Percentiles rank a stretch among this genome's conserved stretches.
Evolutionary conservation across 2,888 invertebrate species (phyloP).

Genomic region (Sesamia inferens): DNA sequence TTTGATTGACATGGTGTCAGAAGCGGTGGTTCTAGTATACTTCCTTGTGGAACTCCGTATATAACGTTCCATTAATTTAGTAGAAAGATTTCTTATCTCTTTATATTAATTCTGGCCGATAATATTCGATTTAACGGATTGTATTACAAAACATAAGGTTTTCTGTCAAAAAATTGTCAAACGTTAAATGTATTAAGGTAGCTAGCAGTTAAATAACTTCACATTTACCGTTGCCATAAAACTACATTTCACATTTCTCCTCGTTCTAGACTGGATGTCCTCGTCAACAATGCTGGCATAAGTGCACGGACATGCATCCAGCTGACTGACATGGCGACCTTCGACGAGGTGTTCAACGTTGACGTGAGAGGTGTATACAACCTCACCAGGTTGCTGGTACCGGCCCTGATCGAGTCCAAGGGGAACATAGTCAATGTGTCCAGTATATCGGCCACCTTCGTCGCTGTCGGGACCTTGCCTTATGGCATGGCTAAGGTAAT

Average conservation of each 20-base stretch:
- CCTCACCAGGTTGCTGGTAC: slow-evolving; percentile 92
- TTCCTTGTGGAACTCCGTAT: neutral
- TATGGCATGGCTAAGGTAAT: slow-evolving; percentile 95
- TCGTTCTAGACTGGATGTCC: slow-evolving; percentile 54
- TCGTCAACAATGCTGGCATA: slow-evolving; percentile 89
- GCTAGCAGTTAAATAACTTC: neutral
- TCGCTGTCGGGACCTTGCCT: slow-evolving; percentile 95
- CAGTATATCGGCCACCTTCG: slow-evolving; percentile 91
- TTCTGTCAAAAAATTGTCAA: neutral
- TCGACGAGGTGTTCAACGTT: slow-evolving; percentile 88
- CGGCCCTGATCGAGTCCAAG: slow-evolving; percentile 91
- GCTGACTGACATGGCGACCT: slow-evolving; percentile 67
- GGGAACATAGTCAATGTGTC: slow-evolving; percentile 94
- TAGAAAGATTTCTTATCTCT: neutral
- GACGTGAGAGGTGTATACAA: slow-evolving; percentile 91
- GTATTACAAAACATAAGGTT: neutral
- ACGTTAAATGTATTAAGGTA: neutral
- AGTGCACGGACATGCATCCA: slow-evolving; percentile 78
- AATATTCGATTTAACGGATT: neutral
- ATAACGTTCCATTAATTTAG: neutral
- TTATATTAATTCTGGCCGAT: neutral
- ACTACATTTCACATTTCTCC: neutral
- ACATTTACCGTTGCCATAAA: neutral
- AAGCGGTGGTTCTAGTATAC: neutral
- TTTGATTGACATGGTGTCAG: neutral